A percentile compares a stretch with the other conserved stretches of the same genome.
Conservation (phyloP, 2,113 vertebrate genomes). For the Nipponia nippon region DNA sequence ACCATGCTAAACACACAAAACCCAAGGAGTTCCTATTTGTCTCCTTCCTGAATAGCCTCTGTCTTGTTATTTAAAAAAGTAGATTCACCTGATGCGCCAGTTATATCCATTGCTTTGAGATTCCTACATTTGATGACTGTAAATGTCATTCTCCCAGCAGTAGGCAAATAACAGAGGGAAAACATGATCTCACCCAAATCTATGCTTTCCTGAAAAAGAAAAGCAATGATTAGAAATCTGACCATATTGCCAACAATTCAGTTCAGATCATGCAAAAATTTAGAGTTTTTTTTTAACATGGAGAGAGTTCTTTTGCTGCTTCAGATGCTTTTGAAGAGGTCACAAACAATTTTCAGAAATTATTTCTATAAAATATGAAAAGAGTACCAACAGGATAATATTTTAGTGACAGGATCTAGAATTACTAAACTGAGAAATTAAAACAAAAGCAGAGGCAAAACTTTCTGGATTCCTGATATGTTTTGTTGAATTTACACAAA, state of each 20-base stretch:
- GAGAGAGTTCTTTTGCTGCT: background rate
- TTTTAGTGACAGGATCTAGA: background rate
- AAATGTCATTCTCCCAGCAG: slow-evolving; percentile 95
- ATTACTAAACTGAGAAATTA: background rate
- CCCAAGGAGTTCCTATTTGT: background rate
- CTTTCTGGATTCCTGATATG: background rate
- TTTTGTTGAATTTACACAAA: background rate
- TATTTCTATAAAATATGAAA: background rate
- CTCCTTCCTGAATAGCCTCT: background rate
- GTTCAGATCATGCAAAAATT: background rate
- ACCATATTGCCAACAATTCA: background rate
- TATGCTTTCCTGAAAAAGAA: slow-evolving; percentile 86
- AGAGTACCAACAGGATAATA: background rate
- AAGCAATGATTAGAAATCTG: background rate
- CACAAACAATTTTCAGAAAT: background rate
- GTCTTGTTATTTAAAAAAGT: background rate
- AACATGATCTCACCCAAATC: slow-evolving; percentile 99
- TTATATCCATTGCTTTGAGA: slow-evolving; percentile 99
- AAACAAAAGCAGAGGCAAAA: background rate
- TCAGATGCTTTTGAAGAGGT: background rate
- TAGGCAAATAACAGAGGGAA: slow-evolving; percentile 97
- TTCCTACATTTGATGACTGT: slow-evolving; percentile 99
- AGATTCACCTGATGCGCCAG: slow-evolving; percentile 89
- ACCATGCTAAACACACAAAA: background rate
- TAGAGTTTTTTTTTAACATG: background rate